Percentiles rank a stretch among this genome's conserved stretches.
phyloP scores from a whole-genome alignment of 2,113 vertebrate genomes.

The Baryphthengus martii region DNA sequence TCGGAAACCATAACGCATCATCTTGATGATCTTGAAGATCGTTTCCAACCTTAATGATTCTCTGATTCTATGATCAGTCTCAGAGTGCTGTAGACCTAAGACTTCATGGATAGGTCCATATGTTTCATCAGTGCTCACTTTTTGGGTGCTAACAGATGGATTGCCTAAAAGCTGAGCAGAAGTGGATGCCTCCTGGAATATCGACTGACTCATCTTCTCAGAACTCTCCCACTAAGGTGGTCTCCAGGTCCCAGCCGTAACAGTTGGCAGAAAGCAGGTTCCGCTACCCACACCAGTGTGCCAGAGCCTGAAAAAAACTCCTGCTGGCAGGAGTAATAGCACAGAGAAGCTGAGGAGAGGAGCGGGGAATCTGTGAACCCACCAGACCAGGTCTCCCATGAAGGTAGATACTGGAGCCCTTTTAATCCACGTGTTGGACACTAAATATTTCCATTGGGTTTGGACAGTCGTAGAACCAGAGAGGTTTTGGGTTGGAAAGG shows the following conservation, averaged over 20 bases:
- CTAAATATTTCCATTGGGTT: neutral
- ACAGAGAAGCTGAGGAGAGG: neutral
- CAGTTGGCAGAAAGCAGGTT: neutral
- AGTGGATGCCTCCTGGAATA: neutral
- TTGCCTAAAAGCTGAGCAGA: neutral
- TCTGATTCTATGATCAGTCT: no score
- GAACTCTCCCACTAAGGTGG: neutral
- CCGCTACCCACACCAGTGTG: neutral
- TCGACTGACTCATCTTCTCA: neutral
- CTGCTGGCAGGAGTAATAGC: accelerated
- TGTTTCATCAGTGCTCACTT: neutral
- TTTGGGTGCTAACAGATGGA: neutral
- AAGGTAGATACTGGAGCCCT: neutral
- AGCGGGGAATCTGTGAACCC: neutral
- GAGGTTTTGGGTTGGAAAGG: no score
- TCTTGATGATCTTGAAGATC: no score
- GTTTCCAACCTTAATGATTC: no score
- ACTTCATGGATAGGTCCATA: neutral
- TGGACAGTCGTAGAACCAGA: neutral
- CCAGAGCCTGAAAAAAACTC: neutral
- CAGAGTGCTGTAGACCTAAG: neutral
- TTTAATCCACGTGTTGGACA: neutral
- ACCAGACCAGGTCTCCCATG: neutral
- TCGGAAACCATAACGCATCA: neutral
- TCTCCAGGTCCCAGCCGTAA: neutral